Evolutionary conservation across 2,797 vertebrate genomes (phyloP).

Genomic region (Myotis findleyi): DNA sequence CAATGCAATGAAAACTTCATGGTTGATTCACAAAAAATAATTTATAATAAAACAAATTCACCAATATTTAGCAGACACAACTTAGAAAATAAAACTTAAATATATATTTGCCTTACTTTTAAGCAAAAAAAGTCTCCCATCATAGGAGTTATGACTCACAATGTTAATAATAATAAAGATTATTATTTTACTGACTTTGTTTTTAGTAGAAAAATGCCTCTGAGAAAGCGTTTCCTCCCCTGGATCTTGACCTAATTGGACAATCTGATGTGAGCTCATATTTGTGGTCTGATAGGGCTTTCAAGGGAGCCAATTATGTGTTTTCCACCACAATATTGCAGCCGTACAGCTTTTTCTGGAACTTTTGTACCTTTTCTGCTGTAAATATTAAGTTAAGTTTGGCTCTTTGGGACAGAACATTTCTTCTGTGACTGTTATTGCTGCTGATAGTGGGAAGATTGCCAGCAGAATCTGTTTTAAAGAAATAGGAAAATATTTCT

Average conservation of each 20-base stretch:
- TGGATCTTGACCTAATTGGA: conserved; percentile 81
- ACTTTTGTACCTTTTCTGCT: conserved; percentile 77
- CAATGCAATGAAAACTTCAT: neutral
- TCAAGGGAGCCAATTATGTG: conserved; percentile 84
- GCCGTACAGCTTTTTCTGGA: conserved; percentile 64
- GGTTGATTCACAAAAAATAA: neutral
- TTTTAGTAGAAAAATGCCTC: conserved; percentile 72
- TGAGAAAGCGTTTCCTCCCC: conserved; percentile 75
- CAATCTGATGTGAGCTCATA: conserved; percentile 82
- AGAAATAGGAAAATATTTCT: conserved; percentile 41
- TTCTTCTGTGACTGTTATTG: conserved; percentile 75
- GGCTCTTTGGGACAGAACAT: conserved; percentile 76
- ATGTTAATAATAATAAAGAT: conserved; percentile 78
- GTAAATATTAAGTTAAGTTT: conserved; percentile 82
- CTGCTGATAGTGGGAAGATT: conserved; percentile 63
- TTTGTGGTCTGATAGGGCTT: conserved; percentile 81
- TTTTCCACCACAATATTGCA: conserved; percentile 65
- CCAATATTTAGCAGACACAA: neutral
- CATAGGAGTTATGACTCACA: conserved; percentile 61
- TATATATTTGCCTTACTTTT: neutral
- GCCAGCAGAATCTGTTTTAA: conserved; percentile 65
- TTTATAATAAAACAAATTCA: neutral
- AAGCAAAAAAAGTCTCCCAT: conserved; percentile 55
- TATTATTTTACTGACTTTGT: conserved; percentile 70
- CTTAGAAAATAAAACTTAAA: neutral